These are phyloP conservation scores for Silurus lanzhouensis DNA, from an alignment of 2,797 vertebrate species.

Conservation along the genomic window DNA sequence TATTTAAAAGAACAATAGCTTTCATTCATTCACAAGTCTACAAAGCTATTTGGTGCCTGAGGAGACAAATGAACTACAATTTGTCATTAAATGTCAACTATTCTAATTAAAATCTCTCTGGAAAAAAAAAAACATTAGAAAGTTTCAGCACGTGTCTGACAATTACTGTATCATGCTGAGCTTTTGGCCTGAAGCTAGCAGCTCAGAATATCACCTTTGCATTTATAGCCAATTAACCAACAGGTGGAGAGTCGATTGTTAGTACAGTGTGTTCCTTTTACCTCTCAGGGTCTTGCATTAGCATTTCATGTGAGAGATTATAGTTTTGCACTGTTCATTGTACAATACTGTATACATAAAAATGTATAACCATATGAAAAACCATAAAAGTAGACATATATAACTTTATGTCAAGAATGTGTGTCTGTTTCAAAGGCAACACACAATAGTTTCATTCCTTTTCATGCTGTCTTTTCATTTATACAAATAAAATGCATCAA, in stretches of 20 bases:
- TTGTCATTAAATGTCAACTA: constrained; percentile 55
- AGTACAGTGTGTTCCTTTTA: neutral
- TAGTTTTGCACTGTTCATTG: neutral
- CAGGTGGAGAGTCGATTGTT: neutral
- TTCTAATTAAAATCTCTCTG: constrained; percentile 56
- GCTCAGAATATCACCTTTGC: constrained; percentile 38
- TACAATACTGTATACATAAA: neutral
- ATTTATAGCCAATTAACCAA: constrained; percentile 38
- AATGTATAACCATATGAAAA: no score
- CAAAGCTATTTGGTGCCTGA: constrained; percentile 37
- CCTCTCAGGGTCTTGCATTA: neutral
- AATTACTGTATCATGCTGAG: constrained; percentile 44
- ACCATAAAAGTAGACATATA: no score
- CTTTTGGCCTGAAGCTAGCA: constrained; percentile 38
- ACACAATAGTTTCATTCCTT: no score
- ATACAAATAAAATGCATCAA: no score
- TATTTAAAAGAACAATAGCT: constrained; percentile 35
- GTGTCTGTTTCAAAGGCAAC: no score
- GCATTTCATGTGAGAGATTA: neutral
- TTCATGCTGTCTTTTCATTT: no score
- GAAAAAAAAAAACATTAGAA: constrained; percentile 46
- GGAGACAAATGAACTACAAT: constrained; percentile 54
- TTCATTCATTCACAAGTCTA: constrained; percentile 33
- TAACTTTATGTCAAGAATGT: no score
- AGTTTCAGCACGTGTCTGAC: constrained; percentile 38